Evolutionary conservation across 2,888 invertebrate genomes (phyloP), one percentile per base, ranked within the genome.

Genomic region (Vesta saturnalis): DNA sequence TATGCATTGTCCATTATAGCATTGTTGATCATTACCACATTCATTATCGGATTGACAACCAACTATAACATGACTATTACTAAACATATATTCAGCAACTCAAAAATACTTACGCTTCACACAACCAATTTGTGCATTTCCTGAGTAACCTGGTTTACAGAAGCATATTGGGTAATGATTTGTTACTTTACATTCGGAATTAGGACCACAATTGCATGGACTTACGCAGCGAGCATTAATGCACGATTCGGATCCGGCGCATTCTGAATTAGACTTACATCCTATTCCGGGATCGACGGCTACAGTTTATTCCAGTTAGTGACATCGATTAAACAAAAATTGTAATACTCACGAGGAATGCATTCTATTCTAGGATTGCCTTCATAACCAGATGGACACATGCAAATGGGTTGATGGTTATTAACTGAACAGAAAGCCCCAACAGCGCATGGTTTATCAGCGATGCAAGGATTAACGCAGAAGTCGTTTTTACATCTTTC

Each of bases 141-240:
- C 96, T 46, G 94, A 93, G 82, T 89, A 95, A 58, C 94, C 94
- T 39, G 91, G 88, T 78, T 89, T 88, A 81, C 96, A 96, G 77
- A 88, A 91, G 81, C 96, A 96, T 14, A 93, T 91, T 14, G 95
- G 94, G 83, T 94, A 93, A 81, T 96, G 96, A 82, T 93, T 90
- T 60, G 89, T 86, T 10, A 96, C 94, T 67, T 87, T 87, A 81
- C 96, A 96, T 75, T 94, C 92, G 3, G 96, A 91, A 79, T 94
- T 91, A 1, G 89, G 86, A 56, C 95, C 96, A 77, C 95, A 95
- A 77, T 92, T 92, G 80, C 96, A 96, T 0, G 96, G 96, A 79
- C 90, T 92, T 8, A 92, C 89, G 80, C 95, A 96, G 16, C 89
- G 86, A 35, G 89, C 87, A 78, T 95, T 95, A 60, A 95, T 88